Evolutionary conservation across 1,140 invertebrate species (phyloP), one percentile per base, ranked within the genome.

Genomic region (Brachionus calyciflorus): DNA sequence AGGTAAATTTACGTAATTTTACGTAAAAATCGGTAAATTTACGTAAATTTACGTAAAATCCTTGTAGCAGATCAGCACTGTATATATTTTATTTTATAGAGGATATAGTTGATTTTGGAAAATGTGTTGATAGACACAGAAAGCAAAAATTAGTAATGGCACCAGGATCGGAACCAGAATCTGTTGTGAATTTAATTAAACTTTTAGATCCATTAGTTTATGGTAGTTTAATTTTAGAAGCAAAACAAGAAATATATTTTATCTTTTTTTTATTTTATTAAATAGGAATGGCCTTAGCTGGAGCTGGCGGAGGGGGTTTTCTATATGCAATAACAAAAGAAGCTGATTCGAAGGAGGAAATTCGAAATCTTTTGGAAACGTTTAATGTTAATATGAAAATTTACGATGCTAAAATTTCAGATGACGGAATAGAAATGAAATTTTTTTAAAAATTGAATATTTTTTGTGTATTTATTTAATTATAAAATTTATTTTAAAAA

Each of bases 301-400:
- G 86, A 9, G 86, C 86, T n/a, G 86, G 86, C 10, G 86, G 86
- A 5, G 86, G 86, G 2, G 86, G 86, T 2, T 87, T 86, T 77
- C 79, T 87, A 57, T 85, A 83, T 79, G 80, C 83, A 0, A 79
- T 87, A 3, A 82, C 82, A 6, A 84, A 82, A 63, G 79, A 84
- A 44, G 76, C 79, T 1, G 70, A 81, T 49, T 60, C 55, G 7
- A 77, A 70, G 49, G 77, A 63, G 6, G 24, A 76, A 12, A 80
- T 84, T 21, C 44, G 78, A 33, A 65, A 80, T 1, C 53, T 81
- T n/a, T 46, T 82, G 4, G 4, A 65, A 21, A 26, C 21, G 10
- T 3, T 44, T 21, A 41, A 65, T 24, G 14, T 49, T 9, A 24
- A 55, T 1, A 55, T 55, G 46, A 49, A 73, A 55, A 30, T 73